Percentiles rank a stretch among this genome's conserved stretches.
These are phyloP conservation scores for Bungarus multicinctus DNA, from an alignment of 2,113 vertebrate species.

Conservation along the genomic window DNA sequence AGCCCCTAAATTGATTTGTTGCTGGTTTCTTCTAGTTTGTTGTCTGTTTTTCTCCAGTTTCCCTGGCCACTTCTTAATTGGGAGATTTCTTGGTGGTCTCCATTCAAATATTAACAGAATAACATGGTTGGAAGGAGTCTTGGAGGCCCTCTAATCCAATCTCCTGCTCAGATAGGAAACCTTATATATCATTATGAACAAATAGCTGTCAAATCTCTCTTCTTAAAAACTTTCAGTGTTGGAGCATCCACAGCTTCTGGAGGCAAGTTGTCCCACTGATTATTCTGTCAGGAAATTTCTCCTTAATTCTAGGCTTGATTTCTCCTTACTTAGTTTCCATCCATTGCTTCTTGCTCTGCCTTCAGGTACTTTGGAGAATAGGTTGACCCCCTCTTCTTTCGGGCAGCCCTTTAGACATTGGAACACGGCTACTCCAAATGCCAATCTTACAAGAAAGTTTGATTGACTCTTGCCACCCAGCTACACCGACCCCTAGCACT, in stretches of 20 bases:
- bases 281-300: background rate
- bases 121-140: too few species aligned
- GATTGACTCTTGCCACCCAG: background rate
- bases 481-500: background rate
- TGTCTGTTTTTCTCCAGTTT: background rate
- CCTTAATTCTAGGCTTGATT: too few species aligned
- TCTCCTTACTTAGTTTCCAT: too few species aligned
- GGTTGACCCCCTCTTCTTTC: too few species aligned
- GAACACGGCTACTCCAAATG: background rate
- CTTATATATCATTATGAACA: too few species aligned
- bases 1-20: background rate
- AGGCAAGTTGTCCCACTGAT: background rate
- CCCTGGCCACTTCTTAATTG: background rate
- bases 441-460: background rate
- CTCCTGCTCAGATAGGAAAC: too few species aligned
- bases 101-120: background rate
- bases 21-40: background rate
- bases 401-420: too few species aligned
- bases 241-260: background rate
- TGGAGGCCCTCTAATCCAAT: too few species aligned
- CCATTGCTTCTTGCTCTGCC: too few species aligned
- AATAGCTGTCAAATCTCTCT: background rate
- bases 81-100: background rate
- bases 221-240: background rate
- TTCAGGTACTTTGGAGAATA: too few species aligned